Evolutionary conservation across 2,888 invertebrate species (phyloP).

Genomic region (Cheilosia scutellata): DNA sequence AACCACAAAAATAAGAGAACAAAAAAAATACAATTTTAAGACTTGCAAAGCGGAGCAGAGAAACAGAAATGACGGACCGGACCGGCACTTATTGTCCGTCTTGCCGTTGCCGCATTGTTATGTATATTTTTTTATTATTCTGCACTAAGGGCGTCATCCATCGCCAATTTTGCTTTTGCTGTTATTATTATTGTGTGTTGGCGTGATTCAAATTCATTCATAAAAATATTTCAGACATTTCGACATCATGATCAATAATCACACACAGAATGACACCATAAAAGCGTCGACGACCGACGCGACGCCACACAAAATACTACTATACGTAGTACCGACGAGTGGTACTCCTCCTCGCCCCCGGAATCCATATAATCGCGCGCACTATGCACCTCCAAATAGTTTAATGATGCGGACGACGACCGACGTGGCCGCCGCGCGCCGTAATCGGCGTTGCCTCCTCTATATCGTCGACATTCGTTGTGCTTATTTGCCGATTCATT

Average conservation of each 20-base stretch:
- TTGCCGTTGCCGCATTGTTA: slow-evolving; percentile 39
- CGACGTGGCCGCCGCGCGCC: slow-evolving; percentile 45
- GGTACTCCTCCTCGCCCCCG: not conserved
- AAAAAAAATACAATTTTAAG: slow-evolving; percentile 52
- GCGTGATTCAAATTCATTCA: slow-evolving; percentile 67
- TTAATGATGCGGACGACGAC: slow-evolving; percentile 51
- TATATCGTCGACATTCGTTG: slow-evolving; percentile 28
- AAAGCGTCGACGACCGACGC: not conserved
- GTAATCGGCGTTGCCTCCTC: slow-evolving; percentile 1
- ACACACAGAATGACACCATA: slow-evolving; percentile 35
- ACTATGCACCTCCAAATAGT: slow-evolving; percentile 53
- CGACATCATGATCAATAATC: slow-evolving; percentile 31
- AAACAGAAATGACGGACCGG: slow-evolving; percentile 43
- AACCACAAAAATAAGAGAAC: slow-evolving; percentile 49
- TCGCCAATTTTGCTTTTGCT: slow-evolving; percentile 32
- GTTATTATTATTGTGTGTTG: slow-evolving; percentile 46
- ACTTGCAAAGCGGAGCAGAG: slow-evolving; percentile 25
- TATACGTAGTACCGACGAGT: slow-evolving; percentile 10
- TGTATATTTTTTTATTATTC: slow-evolving; percentile 7
- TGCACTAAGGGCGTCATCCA: slow-evolving; percentile 28
- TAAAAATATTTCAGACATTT: slow-evolving; percentile 54
- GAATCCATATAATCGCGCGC: slow-evolving; percentile 32
- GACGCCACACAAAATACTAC: slow-evolving; percentile 31
- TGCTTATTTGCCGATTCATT: slow-evolving; percentile 65
- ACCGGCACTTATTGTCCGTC: slow-evolving; percentile 13